Evolutionary conservation across 2,888 invertebrate genomes (phyloP).

Genomic region (Heliconius hortense): DNA sequence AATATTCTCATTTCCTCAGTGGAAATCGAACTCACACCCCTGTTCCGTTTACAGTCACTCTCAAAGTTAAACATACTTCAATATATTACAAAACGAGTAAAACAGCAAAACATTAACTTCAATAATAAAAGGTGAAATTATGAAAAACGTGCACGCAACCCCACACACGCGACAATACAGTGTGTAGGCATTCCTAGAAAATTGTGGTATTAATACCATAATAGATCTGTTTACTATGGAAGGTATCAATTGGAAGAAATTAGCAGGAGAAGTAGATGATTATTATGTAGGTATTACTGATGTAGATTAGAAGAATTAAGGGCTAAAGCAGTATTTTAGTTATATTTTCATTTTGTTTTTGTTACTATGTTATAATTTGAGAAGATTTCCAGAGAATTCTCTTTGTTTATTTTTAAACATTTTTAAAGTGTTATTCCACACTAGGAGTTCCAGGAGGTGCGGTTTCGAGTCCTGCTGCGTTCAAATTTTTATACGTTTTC

Average conservation of each 20-base stretch:
- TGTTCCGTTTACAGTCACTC: too few species aligned
- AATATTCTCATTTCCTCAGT: too few species aligned
- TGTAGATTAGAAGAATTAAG: not conserved
- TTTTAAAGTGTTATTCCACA: too few species aligned
- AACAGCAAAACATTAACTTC: not conserved
- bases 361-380: not conserved
- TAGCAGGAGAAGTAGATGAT: constrained; percentile 11
- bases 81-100: not conserved
- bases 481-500: too few species aligned
- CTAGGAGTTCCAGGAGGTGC: too few species aligned
- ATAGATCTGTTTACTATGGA: constrained; percentile 21
- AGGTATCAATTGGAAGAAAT: constrained; percentile 21
- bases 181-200: constrained; percentile 23
- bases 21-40: too few species aligned
- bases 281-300: constrained; percentile 1
- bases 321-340: not conserved
- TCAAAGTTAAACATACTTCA: not conserved
- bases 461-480: too few species aligned
- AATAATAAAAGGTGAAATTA: constrained; percentile 16
- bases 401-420: too few species aligned
- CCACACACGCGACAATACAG: constrained; percentile 23
- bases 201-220: constrained; percentile 26
- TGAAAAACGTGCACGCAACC: constrained; percentile 24
- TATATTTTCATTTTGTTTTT: not conserved
- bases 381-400: not conserved